A percentile compares a stretch with the other conserved stretches of the same genome.
Conservation (phyloP, 2,113 vertebrate genomes). For the Oenanthe melanoleuca region DNA sequence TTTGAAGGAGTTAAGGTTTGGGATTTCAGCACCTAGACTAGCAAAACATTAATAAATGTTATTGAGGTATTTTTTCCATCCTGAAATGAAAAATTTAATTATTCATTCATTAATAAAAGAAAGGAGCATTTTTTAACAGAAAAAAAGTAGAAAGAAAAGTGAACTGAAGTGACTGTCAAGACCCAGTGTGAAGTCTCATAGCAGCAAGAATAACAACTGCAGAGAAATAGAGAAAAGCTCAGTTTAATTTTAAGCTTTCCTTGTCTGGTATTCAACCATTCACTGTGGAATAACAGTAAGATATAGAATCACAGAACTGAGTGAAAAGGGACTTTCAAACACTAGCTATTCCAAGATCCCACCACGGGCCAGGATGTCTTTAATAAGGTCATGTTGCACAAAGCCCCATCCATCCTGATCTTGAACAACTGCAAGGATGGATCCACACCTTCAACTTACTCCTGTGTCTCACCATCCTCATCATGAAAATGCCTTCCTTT, state of each 20-base stretch:
- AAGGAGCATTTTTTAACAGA: background rate
- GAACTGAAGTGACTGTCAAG: background rate
- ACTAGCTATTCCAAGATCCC: background rate
- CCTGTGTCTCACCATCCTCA: background rate
- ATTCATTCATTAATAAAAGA: background rate
- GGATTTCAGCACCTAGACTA: background rate
- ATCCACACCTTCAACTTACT: background rate
- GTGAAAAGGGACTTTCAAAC: background rate
- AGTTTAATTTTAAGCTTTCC: background rate
- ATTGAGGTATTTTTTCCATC: background rate
- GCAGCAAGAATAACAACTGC: background rate
- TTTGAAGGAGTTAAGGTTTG: background rate
- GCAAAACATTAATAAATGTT: background rate
- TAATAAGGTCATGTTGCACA: background rate
- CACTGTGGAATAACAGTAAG: background rate
- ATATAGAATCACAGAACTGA: background rate
- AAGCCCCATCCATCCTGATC: rapidly evolving
- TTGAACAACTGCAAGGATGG: background rate
- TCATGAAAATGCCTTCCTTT: background rate
- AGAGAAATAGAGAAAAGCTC: background rate
- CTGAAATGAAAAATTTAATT: background rate
- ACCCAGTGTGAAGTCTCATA: background rate
- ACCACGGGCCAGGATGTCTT: background rate
- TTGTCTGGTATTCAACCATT: background rate
- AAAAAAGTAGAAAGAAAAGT: background rate